A percentile compares a stretch with the other conserved stretches of the same genome.
Conservation (phyloP, 2,797 vertebrate genomes). For the Ceryle rudis region DNA sequence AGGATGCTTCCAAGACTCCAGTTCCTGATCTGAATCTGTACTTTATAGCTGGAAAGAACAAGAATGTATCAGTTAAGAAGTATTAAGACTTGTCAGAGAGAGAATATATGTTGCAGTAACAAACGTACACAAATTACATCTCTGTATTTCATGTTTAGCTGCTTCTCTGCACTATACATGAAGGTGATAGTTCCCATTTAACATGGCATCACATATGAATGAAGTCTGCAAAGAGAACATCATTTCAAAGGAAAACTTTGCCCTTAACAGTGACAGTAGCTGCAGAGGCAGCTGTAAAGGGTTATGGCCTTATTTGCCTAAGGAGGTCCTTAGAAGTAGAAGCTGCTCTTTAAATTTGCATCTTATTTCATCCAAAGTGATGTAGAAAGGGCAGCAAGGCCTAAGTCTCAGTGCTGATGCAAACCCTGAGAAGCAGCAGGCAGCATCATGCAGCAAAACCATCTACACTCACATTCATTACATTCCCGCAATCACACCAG, state of each 20-base stretch:
- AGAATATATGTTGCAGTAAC: neutral
- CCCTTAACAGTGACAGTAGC: neutral
- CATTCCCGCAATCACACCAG: neutral
- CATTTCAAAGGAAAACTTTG: neutral
- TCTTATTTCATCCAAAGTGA: neutral
- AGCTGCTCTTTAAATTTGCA: neutral
- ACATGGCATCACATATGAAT: neutral
- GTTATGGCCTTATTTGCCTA: neutral
- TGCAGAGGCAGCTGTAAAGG: neutral
- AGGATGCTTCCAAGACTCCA: neutral
- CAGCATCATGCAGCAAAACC: rapidly evolving
- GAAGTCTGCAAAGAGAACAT: neutral
- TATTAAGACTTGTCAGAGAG: neutral
- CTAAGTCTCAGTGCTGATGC: neutral
- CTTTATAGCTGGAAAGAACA: neutral
- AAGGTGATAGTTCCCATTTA: neutral
- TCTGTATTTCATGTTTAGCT: neutral
- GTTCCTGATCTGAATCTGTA: neutral
- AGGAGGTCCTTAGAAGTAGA: neutral
- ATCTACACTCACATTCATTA: neutral
- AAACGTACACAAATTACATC: neutral
- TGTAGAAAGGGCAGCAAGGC: neutral
- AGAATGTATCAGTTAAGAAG: neutral
- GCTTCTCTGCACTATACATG: neutral
- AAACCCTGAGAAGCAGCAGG: neutral